Conservation (phyloP, 1,140 invertebrate genomes). For the Euglossa dilemma region DNA sequence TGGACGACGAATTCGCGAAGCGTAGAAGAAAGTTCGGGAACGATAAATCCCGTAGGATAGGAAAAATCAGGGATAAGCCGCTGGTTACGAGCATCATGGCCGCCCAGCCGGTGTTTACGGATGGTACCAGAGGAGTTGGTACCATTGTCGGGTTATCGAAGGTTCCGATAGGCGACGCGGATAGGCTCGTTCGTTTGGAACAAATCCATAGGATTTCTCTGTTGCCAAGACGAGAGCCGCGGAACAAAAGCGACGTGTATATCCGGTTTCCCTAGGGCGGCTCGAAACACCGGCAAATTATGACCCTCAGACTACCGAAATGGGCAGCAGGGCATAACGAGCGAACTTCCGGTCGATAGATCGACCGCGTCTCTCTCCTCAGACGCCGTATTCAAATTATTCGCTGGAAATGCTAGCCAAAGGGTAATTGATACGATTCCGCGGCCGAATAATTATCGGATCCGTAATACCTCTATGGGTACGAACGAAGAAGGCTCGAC, state of each 20-base stretch:
- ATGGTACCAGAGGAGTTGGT: not conserved
- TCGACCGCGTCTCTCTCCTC: not conserved
- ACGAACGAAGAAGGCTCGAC: not conserved
- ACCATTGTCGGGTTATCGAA: no score
- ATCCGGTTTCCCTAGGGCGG: slow-evolving; percentile 7
- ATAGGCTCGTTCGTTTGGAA: not conserved
- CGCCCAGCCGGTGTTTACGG: not conserved
- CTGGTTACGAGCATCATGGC: not conserved
- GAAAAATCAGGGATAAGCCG: not conserved
- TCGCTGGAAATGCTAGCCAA: not conserved
- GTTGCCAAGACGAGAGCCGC: not conserved
- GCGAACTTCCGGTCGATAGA: slow-evolving; percentile 39
- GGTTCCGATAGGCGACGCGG: not conserved
- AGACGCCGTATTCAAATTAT: not conserved
- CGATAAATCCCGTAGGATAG: not conserved
- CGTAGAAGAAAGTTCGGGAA: not conserved
- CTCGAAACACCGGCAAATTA: slow-evolving; percentile 24
- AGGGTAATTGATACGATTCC: not conserved
- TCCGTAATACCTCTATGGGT: not conserved
- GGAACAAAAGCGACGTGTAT: not conserved
- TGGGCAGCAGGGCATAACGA: slow-evolving; percentile 21
- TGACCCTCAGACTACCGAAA: slow-evolving; percentile 35
- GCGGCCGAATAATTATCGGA: not conserved
- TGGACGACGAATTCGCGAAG: no score
- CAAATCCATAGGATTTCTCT: slow-evolving; percentile 24